Evolutionary conservation across 2,888 invertebrate genomes (phyloP), one percentile per base, ranked within the genome.

Genomic region (Chalcis sispes): DNA sequence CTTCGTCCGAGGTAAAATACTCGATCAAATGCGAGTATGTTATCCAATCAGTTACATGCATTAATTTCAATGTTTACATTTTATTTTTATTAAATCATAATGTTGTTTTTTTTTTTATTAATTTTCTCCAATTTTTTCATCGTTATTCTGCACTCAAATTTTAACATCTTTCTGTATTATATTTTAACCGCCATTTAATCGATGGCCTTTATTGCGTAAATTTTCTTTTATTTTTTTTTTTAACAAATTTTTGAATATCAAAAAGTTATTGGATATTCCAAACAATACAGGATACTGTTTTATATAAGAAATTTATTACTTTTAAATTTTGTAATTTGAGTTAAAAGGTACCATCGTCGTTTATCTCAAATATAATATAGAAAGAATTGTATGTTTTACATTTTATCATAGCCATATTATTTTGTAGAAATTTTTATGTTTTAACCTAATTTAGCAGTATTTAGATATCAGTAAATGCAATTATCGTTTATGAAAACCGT

Each of bases 1-100:
- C 83, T 82, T 79, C 81, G 79, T 82, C 81, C 79, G 81, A 87
- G 87, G 87, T 87, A 86, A 86, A 69, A 69, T 74, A 66, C 62
- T 61, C 64, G 50, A 72, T 52, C 32, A 32, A 61, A 59, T 27
- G 50, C 48, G 58, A 52, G 65, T 71, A 71, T 1, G 27, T 10
- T 50, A 15, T 48, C 8, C 7, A 58, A 36, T 18, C 42, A 23
- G 72, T 42, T 58, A 70, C 67, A 65, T 54, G 56, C 72, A 71
- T 71, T 46, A 67, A 36, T 67, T 46, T 40, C 36, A 48, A 36
- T 72, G 36, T 65, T 62, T 36, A 32, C 56, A 15, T n/a, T n/a
- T n/a, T 36, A 48, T 56, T 54, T 62, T 20, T 50, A 23, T 65
- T 25, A 42, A 32, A n/a, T 46, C 62, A 71, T 71, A 18, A 56